A percentile compares a stretch with the other conserved stretches of the same genome.
These are phyloP conservation scores for Cirrhinus mrigala DNA, from an alignment of 2,797 vertebrate species.

Conservation along the genomic window DNA sequence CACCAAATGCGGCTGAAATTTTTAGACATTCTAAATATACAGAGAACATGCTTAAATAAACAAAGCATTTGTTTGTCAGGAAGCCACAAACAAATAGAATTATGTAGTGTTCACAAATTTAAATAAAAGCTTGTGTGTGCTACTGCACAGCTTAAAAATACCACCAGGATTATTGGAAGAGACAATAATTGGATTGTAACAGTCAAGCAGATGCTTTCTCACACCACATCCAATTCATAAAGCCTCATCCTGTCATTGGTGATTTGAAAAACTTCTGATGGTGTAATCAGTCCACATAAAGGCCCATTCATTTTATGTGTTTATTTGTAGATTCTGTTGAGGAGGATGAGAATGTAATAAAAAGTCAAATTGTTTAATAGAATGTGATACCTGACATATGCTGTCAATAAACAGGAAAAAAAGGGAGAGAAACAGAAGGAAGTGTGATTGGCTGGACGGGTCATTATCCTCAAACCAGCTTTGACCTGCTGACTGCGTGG, in stretches of 20 bases:
- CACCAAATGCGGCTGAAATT: constrained; percentile 63
- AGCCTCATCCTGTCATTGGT: constrained; percentile 63
- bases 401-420: constrained; percentile 2
- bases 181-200: constrained; percentile 64
- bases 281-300: constrained; percentile 40
- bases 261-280: constrained; percentile 50
- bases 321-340: constrained; percentile 46
- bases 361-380: constrained; percentile 32
- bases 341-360: constrained; percentile 40
- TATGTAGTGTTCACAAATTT: constrained; percentile 47
- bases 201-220: constrained; percentile 58
- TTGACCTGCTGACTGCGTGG: neutral
- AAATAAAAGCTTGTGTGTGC: constrained; percentile 52
- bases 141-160: constrained; percentile 65
- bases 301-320: constrained; percentile 41
- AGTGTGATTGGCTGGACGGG: neutral
- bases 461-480: neutral
- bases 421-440: neutral
- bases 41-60: constrained; percentile 59
- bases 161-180: constrained; percentile 60
- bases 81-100: constrained; percentile 60
- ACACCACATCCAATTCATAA: constrained; percentile 62
- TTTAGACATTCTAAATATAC: constrained; percentile 76
- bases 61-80: constrained; percentile 65
- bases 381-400: constrained; percentile 30